Evolutionary conservation across 2,113 vertebrate genomes (phyloP).

Genomic region (Vimba vimba): DNA sequence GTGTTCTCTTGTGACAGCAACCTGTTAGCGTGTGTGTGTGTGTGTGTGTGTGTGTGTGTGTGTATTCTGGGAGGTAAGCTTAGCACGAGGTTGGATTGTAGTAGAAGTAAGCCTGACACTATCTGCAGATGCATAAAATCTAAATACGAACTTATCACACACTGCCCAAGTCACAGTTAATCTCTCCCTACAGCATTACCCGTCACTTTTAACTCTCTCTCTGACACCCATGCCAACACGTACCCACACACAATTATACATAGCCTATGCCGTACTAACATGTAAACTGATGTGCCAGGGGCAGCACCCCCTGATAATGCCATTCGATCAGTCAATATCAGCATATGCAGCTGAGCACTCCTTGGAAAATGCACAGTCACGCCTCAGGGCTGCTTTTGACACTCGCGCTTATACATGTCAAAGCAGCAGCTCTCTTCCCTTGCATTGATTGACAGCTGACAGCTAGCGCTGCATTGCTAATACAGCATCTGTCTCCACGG

Average conservation of each 20-base stretch:
- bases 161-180: constrained; percentile 34
- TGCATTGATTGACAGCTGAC: constrained; percentile 39
- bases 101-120: background rate
- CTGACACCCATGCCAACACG: constrained; percentile 49
- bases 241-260: constrained; percentile 37
- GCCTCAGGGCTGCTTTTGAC: constrained; percentile 29
- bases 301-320: background rate
- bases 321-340: constrained; percentile 30
- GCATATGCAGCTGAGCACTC: constrained; percentile 5
- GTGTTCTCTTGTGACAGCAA: constrained; percentile 12
- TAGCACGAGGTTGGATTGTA: constrained; percentile 48
- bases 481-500: constrained; percentile 63
- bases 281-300: constrained; percentile 11
- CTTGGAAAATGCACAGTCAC: constrained; percentile 27
- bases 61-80: background rate
- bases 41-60: background rate
- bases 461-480: background rate
- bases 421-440: constrained; percentile 19
- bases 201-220: constrained; percentile 24
- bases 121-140: constrained; percentile 35
- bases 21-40: background rate
- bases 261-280: background rate
- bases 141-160: constrained; percentile 39
- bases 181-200: constrained; percentile 23
- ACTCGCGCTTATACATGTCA: constrained; percentile 5